phyloP scores from a whole-genome alignment of 1,140 invertebrate genomes.

The Adoxophyes honmai region DNA sequence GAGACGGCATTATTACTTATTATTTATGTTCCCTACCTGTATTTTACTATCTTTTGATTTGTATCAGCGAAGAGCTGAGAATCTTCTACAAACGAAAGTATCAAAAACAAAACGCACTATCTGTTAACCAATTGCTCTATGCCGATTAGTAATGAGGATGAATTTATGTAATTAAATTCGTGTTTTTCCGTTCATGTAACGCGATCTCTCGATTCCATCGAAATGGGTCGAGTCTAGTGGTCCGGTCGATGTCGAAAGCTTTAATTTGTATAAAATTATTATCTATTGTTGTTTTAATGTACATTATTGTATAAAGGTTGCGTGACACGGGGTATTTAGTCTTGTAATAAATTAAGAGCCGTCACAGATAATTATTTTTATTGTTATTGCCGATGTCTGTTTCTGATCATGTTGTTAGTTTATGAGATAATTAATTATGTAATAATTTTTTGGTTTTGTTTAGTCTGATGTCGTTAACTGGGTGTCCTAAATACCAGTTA shows the following conservation, averaged over 20 bases:
- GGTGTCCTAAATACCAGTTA: too few relatives aligned
- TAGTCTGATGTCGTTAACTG: too few relatives aligned
- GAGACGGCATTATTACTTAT: too few relatives aligned
- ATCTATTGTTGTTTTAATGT: constrained; percentile 9
- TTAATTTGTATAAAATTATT: constrained; percentile 14
- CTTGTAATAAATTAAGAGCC: not conserved
- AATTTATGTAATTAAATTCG: constrained; percentile 13
- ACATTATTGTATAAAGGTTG: not conserved
- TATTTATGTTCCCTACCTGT: too few relatives aligned
- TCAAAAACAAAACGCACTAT: not conserved
- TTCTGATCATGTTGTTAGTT: too few relatives aligned
- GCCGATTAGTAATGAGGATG: constrained; percentile 2
- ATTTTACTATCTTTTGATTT: too few relatives aligned
- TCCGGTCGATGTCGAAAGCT: not conserved
- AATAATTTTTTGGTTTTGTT: too few relatives aligned
- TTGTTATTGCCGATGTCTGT: not conserved
- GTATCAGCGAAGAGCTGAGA: too few relatives aligned
- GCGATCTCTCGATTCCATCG: not conserved
- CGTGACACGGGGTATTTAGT: constrained; percentile 3
- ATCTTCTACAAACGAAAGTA: too few relatives aligned
- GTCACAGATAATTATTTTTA: constrained; percentile 8
- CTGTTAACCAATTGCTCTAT: not conserved
- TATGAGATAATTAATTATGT: too few relatives aligned
- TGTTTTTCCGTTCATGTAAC: constrained; percentile 11
- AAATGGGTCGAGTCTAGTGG: not conserved